Base-by-base conservation (phyloP, 2,888 invertebrate species). In the Apamea sordens region DNA sequence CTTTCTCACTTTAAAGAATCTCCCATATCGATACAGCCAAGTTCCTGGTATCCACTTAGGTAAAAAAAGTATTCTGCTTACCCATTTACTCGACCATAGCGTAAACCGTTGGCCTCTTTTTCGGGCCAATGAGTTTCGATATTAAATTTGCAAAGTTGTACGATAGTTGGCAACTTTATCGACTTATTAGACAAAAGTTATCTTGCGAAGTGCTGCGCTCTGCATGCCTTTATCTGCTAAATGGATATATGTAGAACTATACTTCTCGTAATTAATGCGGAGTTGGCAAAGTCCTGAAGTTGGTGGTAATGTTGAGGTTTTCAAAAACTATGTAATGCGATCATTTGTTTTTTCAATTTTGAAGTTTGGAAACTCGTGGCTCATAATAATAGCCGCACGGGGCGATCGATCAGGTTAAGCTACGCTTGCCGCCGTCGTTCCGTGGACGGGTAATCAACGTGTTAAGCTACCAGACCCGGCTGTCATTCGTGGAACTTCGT, bases 61-160 rank as follows among this genome's bases (percentile, higher is more conserved):
- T 76, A 63, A 69, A 86, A 69, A 86, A 87, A 83, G 67, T 82
- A 85, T 85, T 83, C 77, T 87, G 85, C 88, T 78, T 87, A 84
- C 76, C 85, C 80, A 77, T 73, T 77, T 77, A 82, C 64, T 83
- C 83, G 80, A 74, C 79, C 82, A 80, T 85, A 79, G 73, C 80
- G 71, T 84, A 78, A 80, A 88, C 85, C 85, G 80, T 77, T 72
- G 80, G 79, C 86, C 88, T 90, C 89, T 92, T 91, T 91, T 92
- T 91, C 92, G 89, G 91, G 82, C 89, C 90, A 91, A 86, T 90
- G 91, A 88, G 82, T 88, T 89, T 86, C 89, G 89, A 90, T 92
- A 90, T 92, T 91, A 92, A 92, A 92, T 92, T 90, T 88, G 80
- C 85, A 80, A 89, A 92, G 87, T 92, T 92, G 76, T 80, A 68